A percentile compares a stretch with the other conserved stretches of the same genome.
Conservation (phyloP, 2,888 invertebrate species). For the Drosophila setosimentum region DNA sequence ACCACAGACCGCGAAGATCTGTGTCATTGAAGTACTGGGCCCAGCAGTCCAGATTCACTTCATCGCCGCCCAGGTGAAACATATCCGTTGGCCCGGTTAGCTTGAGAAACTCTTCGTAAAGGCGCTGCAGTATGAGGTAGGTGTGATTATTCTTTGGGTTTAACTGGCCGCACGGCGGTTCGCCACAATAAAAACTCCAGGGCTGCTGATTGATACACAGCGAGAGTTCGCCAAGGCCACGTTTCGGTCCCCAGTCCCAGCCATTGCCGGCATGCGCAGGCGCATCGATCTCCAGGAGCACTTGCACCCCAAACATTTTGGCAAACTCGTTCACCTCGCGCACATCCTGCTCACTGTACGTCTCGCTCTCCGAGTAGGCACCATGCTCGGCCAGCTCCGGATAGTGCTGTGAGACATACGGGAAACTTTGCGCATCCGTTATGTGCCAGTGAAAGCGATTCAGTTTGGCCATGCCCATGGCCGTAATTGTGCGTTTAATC, state of each 20-base stretch:
- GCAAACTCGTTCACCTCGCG: constrained; percentile 91
- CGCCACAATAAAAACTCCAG: constrained; percentile 92
- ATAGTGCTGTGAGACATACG: constrained; percentile 90
- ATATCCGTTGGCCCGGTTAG: constrained; percentile 91
- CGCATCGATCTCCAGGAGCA: constrained; percentile 95
- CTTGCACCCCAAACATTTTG: constrained; percentile 92
- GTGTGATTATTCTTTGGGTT: constrained; percentile 93
- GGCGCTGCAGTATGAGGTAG: constrained; percentile 89
- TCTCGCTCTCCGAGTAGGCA: constrained; percentile 92
- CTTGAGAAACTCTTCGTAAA: constrained; percentile 91
- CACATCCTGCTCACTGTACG: constrained; percentile 90
- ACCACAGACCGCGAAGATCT: constrained; percentile 92
- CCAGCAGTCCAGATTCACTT: constrained; percentile 93
- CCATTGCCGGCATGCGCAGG: constrained; percentile 96
- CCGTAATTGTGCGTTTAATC: constrained; percentile 91
- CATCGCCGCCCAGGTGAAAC: constrained; percentile 90
- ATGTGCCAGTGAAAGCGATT: constrained; percentile 98
- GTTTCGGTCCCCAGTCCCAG: constrained; percentile 92
- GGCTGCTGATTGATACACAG: constrained; percentile 93
- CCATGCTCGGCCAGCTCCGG: constrained; percentile 93
- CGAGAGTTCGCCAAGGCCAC: constrained; percentile 91
- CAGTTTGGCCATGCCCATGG: constrained; percentile 95
- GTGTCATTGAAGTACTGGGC: constrained; percentile 90
- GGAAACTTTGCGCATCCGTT: constrained; percentile 96
- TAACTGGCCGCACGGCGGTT: constrained; percentile 94